phyloP scores from a whole-genome alignment of 2,797 vertebrate species.

The Calcarius lapponicus region DNA sequence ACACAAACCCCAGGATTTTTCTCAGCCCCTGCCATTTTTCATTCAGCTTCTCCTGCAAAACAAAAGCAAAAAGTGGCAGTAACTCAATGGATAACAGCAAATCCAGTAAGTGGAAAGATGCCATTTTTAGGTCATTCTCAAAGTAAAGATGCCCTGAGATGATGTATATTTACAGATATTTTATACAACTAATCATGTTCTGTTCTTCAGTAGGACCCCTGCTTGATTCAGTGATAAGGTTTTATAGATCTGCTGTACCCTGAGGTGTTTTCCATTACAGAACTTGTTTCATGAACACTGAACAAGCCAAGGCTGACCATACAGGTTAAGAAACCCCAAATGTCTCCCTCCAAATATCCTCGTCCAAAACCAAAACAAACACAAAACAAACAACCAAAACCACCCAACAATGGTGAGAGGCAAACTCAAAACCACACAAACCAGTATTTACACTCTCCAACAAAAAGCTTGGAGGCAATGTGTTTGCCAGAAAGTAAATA shows the following conservation, averaged over 20 bases:
- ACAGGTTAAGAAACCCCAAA: not conserved
- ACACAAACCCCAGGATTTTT: not conserved
- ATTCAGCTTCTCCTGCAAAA: constrained; percentile 19
- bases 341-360: not conserved
- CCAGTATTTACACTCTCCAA: not conserved
- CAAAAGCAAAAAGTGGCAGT: constrained; percentile 1
- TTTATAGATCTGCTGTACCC: not conserved
- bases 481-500: not conserved
- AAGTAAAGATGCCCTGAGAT: not conserved
- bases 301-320: not conserved
- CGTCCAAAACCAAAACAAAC: not conserved
- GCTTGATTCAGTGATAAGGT: not conserved
- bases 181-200: not conserved
- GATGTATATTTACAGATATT: not conserved
- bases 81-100: not conserved
- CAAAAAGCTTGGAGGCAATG: not conserved
- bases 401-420: accelerated
- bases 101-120: not conserved
- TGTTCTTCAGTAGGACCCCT: not conserved
- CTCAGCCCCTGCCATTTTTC: constrained; percentile 15
- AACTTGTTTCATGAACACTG: not conserved
- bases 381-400: not conserved
- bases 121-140: constrained; percentile 57
- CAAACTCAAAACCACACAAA: not conserved
- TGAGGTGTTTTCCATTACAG: not conserved